A percentile compares a stretch with the other conserved stretches of the same genome.
Conservation (phyloP, 2,113 vertebrate species). For the Pelecanoides urinatrix region DNA sequence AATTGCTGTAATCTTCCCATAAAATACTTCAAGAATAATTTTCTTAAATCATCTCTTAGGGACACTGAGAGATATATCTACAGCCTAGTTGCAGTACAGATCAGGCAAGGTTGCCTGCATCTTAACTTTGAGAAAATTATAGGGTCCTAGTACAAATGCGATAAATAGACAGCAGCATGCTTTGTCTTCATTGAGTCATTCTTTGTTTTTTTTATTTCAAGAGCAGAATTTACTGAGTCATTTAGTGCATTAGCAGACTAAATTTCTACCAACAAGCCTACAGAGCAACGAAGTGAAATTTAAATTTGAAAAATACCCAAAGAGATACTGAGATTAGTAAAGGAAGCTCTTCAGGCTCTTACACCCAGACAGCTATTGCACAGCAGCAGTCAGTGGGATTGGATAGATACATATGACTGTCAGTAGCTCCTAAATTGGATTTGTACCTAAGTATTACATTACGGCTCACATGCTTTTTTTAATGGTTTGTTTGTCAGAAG, state of each 20-base stretch:
- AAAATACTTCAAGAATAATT: neutral
- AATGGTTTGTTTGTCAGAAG: neutral
- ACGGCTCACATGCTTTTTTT: neutral
- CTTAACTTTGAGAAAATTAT: neutral
- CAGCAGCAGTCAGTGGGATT: neutral
- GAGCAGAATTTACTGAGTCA: neutral
- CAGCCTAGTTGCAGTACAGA: neutral
- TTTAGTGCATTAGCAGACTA: neutral
- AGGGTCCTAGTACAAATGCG: neutral
- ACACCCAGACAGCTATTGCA: neutral
- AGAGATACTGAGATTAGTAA: neutral
- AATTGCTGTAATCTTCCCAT: neutral
- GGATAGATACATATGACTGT: neutral
- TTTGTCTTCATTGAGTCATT: neutral
- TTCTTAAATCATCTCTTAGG: neutral
- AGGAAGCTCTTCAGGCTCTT: neutral
- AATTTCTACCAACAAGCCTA: neutral
- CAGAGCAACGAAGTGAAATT: neutral
- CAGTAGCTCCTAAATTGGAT: neutral
- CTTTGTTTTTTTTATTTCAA: neutral
- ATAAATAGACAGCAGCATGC: neutral
- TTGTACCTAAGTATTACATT: neutral
- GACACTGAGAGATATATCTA: neutral
- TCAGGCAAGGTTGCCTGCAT: neutral
- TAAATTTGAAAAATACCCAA: neutral